Evolutionary conservation across 2,797 vertebrate genomes (phyloP).

Genomic region (Calcarius lapponicus): DNA sequence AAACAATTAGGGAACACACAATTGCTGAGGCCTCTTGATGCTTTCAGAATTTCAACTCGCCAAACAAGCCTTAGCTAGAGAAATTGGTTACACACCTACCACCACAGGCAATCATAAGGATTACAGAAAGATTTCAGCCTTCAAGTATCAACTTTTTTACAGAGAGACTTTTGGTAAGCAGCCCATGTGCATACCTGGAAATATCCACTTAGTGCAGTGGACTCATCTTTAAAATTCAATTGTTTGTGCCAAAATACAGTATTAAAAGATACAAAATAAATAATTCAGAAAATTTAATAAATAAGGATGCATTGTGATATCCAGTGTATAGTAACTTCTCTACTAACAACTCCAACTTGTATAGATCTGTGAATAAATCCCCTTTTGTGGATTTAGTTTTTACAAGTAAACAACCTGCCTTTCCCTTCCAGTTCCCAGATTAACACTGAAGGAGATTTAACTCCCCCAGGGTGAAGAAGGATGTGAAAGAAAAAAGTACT

Average conservation of each 20-base stretch:
- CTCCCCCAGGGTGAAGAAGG: not conserved
- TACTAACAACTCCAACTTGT: not conserved
- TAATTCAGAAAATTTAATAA: conserved; percentile 44
- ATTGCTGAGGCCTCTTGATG: not conserved
- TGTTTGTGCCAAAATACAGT: conserved; percentile 51
- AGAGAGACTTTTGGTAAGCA: not conserved
- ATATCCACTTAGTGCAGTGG: not conserved
- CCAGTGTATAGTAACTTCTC: not conserved
- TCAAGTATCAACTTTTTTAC: not conserved
- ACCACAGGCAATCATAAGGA: not conserved
- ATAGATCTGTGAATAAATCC: conserved; percentile 5
- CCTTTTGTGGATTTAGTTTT: not conserved
- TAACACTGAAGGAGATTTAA: not conserved
- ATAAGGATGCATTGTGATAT: conserved; percentile 4
- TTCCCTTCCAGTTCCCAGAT: not conserved
- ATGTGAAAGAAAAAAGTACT: not conserved
- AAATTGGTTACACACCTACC: not conserved
- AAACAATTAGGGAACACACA: not conserved
- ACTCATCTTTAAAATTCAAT: not conserved
- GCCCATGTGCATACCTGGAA: not conserved
- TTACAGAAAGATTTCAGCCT: not conserved
- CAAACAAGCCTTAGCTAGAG: not conserved
- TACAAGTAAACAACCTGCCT: not conserved
- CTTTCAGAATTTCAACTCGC: not conserved
- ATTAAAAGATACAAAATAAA: conserved; percentile 68